Conservation (phyloP, 2,113 vertebrate species). For the Neomonachus schauinslandi region DNA sequence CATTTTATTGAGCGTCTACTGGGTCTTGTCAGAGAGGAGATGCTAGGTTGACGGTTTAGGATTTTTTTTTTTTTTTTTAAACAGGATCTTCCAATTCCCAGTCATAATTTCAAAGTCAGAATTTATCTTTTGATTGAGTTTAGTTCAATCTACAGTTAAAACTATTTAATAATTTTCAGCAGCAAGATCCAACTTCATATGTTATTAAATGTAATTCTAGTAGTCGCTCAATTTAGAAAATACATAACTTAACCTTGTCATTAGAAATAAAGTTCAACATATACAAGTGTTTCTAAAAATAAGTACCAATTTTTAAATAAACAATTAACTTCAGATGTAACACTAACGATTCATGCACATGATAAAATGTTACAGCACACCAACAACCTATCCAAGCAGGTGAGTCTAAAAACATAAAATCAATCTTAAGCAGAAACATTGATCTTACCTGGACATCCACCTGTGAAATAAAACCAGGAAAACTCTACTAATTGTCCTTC, state of each 20-base stretch:
- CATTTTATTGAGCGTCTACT: slow-evolving; percentile 42
- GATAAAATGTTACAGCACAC: not conserved
- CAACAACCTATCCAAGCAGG: not conserved
- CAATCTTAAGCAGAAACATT: not conserved
- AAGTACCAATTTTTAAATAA: slow-evolving; percentile 45
- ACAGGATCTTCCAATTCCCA: slow-evolving; percentile 12
- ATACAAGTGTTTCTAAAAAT: slow-evolving; percentile 30
- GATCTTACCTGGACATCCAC: slow-evolving; percentile 63
- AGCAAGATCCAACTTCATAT: slow-evolving; percentile 20
- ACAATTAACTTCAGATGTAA: slow-evolving; percentile 29
- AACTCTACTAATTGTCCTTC: slow-evolving; percentile 61
- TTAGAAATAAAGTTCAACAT: not conserved
- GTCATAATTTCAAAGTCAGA: not conserved
- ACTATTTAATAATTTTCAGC: not conserved
- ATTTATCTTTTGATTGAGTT: slow-evolving; percentile 44
- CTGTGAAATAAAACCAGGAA: slow-evolving; percentile 64
- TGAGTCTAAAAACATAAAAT: not conserved
- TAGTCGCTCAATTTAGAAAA: slow-evolving; percentile 65
- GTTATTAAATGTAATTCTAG: slow-evolving; percentile 19
- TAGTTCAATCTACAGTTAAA: slow-evolving; percentile 4
- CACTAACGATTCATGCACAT: slow-evolving; percentile 23
- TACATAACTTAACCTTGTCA: not conserved
- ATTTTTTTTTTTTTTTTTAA: not conserved
- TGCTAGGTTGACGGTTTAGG: not conserved
- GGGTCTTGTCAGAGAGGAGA: not conserved